Evolutionary conservation across 1,140 invertebrate genomes (phyloP).

Genomic region (Drosophila bocqueti): DNA sequence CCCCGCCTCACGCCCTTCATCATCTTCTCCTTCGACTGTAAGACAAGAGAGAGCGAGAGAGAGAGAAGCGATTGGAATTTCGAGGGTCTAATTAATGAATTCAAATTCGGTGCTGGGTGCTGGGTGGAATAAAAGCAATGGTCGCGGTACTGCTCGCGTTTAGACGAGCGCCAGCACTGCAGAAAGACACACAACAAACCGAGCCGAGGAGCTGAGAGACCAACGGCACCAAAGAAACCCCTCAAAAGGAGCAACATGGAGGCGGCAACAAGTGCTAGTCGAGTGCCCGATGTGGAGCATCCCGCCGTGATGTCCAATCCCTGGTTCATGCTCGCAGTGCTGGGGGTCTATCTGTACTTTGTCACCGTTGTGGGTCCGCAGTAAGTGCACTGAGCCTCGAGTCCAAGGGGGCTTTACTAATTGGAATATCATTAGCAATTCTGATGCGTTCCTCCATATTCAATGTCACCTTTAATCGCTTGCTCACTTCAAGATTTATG

Average conservation of each 20-base stretch:
- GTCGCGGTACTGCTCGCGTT: constrained; percentile 84
- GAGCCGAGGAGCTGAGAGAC: neutral
- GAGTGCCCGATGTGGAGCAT: constrained; percentile 19
- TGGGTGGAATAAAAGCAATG: constrained; percentile 86
- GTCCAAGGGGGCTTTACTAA: neutral
- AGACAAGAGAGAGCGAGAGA: constrained; percentile 51
- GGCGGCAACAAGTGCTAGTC: constrained; percentile 10
- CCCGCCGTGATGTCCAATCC: constrained; percentile 82
- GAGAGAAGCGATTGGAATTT: constrained; percentile 3
- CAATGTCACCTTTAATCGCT: neutral
- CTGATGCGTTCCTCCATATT: neutral
- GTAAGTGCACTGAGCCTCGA: constrained; percentile 41
- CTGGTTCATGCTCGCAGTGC: constrained; percentile 56
- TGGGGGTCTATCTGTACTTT: constrained; percentile 58
- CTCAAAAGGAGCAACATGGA: constrained; percentile 53
- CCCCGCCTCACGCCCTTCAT: constrained; percentile 97
- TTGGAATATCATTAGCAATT: constrained; percentile 25
- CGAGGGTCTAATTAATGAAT: constrained; percentile 15
- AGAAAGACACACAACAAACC: constrained; percentile 44
- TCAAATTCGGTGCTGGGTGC: constrained; percentile 62
- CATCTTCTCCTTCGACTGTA: constrained; percentile 99
- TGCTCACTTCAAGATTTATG: constrained; percentile 67
- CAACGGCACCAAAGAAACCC: neutral
- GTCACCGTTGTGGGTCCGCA: constrained; percentile 55
- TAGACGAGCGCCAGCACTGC: constrained; percentile 88